These are phyloP conservation scores for Tigriopus japonicus DNA, from an alignment of 1,140 invertebrate species.

Conservation along the genomic window DNA sequence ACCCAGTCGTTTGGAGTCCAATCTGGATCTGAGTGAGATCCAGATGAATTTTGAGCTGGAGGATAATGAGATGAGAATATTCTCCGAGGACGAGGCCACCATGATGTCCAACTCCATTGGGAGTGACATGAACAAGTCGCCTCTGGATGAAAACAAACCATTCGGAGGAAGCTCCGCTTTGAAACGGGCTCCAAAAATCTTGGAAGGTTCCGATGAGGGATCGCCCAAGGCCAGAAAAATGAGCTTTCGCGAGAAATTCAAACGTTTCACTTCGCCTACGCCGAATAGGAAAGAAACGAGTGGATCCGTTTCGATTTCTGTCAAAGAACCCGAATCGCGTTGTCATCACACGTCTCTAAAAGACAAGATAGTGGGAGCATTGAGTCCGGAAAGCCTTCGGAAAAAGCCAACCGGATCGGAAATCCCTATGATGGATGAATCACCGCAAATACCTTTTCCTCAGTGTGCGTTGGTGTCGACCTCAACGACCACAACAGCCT, in stretches of 20 bases:
- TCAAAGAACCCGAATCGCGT: slow-evolving; percentile 15
- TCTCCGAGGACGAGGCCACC: slow-evolving; percentile 54
- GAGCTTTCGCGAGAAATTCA: slow-evolving; percentile 19
- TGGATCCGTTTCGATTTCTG: slow-evolving; percentile 15
- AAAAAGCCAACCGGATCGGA: background rate
- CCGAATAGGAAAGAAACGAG: slow-evolving; percentile 15
- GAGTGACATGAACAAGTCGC: slow-evolving; percentile 21
- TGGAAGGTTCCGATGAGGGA: slow-evolving; percentile 15
- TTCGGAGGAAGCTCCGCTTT: background rate
- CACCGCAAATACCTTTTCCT: background rate
- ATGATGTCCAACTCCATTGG: slow-evolving; percentile 24
- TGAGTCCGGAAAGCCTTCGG: slow-evolving; percentile 17
- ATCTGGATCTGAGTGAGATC: slow-evolving; percentile 50
- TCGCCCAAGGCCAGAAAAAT: slow-evolving; percentile 17
- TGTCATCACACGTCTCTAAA: background rate
- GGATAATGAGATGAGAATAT: slow-evolving; percentile 62
- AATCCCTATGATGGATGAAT: background rate
- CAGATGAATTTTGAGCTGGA: slow-evolving; percentile 57
- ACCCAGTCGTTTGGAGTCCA: background rate
- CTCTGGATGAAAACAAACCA: slow-evolving; percentile 26
- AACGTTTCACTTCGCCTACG: slow-evolving; percentile 18
- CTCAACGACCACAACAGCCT: no score
- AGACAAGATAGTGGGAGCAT: slow-evolving; percentile 17
- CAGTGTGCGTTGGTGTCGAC: no score
- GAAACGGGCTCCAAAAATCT: background rate